Conservation (phyloP, 2,888 invertebrate genomes). For the Diadromus collaris region DNA sequence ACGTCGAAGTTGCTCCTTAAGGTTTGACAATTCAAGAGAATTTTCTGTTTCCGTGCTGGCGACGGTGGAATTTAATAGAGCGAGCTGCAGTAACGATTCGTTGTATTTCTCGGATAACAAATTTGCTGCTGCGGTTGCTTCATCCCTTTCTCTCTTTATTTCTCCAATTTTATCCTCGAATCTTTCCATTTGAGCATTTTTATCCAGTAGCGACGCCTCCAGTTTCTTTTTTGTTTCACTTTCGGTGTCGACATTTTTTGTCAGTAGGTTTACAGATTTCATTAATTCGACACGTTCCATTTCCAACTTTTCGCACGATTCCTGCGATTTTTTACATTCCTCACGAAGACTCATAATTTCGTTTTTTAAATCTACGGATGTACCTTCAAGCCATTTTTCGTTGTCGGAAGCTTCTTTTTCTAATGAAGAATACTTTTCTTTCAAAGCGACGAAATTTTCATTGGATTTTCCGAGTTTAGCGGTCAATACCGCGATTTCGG, state of each 20-base stretch:
- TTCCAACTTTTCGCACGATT: slow-evolving; percentile 66
- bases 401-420: slow-evolving; percentile 80
- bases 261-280: slow-evolving; percentile 80
- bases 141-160: slow-evolving; percentile 65
- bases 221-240: slow-evolving; percentile 64
- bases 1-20: slow-evolving; percentile 63
- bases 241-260: slow-evolving; percentile 64
- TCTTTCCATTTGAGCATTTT: slow-evolving; percentile 64
- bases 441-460: slow-evolving; percentile 59
- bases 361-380: slow-evolving; percentile 65
- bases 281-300: slow-evolving; percentile 65
- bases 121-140: slow-evolving; percentile 60
- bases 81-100: slow-evolving; percentile 60
- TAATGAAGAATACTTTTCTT: slow-evolving; percentile 77
- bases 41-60: slow-evolving; percentile 61
- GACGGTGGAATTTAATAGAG: slow-evolving; percentile 58
- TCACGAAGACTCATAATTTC: slow-evolving; percentile 65
- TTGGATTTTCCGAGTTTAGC: slow-evolving; percentile 67
- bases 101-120: slow-evolving; percentile 61
- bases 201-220: slow-evolving; percentile 63
- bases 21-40: slow-evolving; percentile 60
- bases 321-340: slow-evolving; percentile 67
- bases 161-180: slow-evolving; percentile 61
- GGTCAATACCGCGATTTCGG: slow-evolving; percentile 76
- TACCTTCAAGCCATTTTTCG: slow-evolving; percentile 16